Evolutionary conservation across 2,113 vertebrate genomes (phyloP), one percentile per base, ranked within the genome.

Genomic region (Recurvirostra avosetta): DNA sequence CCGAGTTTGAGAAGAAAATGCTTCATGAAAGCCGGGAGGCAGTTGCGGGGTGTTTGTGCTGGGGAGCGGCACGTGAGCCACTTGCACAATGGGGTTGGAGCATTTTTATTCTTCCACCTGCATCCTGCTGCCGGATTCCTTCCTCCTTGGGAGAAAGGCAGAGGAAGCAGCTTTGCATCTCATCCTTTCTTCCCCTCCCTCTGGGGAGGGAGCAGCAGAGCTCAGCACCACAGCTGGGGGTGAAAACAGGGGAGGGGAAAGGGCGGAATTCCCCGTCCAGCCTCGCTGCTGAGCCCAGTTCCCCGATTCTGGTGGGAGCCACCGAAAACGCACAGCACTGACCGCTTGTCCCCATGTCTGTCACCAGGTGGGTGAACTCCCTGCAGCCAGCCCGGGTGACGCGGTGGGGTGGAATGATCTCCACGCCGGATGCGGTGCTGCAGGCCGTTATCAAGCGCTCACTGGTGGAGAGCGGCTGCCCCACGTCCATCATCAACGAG

Each of bases 351-450:
- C 27, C 67, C 52, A 2, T 21, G 40, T n/a, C n/a, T 26, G 52
- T 66, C 68, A 30, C 30, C 97, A 99, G 99, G 96, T 99, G 99
- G 99, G 99, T 99, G 96, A 99, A 99, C 97, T 99, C 99, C 15
- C 98, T 99, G 95, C 99, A 99, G 97, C 99, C 99, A 0, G 99
- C 99, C 3, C 98, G 99, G n/a, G 99, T 99, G 95, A 99, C 99
- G 1, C 99, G 99, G 75, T 99, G 99, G 99, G 99, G 99, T 1
- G 99, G 99, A 8, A 99, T 99, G 99, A 99, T 99, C 98, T 99
- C 99, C 27, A 99, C 99, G 2, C 99, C 99, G 0, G 99, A 99
- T 4, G 99, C 99, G 1, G 99, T 99, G 63, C 99, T 99, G 7
- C 99, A 99, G 98, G 99, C 99, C 0, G 99, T 99, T 53, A 99